Evolutionary conservation across 2,113 vertebrate species (phyloP).

Genomic region (Aldabrachelys gigantea): DNA sequence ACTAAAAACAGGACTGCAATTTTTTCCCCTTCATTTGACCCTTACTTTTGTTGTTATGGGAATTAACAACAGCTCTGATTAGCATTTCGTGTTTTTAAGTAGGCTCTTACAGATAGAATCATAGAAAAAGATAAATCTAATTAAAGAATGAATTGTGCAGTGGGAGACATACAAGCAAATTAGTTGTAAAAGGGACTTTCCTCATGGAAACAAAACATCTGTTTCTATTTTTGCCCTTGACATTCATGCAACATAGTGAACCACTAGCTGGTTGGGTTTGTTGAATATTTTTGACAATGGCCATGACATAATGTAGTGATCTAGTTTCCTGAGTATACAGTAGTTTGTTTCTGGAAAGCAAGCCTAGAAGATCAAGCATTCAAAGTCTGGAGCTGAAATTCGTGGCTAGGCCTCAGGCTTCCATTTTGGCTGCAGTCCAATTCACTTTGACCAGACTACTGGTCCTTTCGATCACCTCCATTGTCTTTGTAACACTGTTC

Average conservation of each 20-base stretch:
- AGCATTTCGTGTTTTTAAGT: slow-evolving; percentile 8
- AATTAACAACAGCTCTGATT: slow-evolving; percentile 19
- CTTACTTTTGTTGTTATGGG: slow-evolving; percentile 11
- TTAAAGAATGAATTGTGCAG: neutral
- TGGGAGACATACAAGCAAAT: neutral
- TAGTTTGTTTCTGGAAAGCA: neutral
- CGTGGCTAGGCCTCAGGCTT: too few species aligned
- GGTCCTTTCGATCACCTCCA: neutral
- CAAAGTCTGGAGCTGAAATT: rapidly evolving
- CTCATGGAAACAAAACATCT: neutral
- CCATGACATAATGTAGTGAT: neutral
- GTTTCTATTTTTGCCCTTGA: neutral
- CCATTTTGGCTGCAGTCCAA: neutral
- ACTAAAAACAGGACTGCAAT: neutral
- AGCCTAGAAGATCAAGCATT: rapidly evolving
- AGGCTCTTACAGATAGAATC: neutral
- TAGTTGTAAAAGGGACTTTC: slow-evolving; percentile 33
- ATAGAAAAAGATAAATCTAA: neutral
- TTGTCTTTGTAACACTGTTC: neutral
- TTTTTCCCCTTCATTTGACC: slow-evolving; percentile 58
- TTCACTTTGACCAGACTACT: neutral
- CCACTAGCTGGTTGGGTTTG: neutral
- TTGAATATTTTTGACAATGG: neutral
- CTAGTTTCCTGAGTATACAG: neutral
- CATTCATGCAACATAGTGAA: neutral